Base-by-base conservation (phyloP, 2,797 vertebrate species). In the Falco novaeseelandiae region DNA sequence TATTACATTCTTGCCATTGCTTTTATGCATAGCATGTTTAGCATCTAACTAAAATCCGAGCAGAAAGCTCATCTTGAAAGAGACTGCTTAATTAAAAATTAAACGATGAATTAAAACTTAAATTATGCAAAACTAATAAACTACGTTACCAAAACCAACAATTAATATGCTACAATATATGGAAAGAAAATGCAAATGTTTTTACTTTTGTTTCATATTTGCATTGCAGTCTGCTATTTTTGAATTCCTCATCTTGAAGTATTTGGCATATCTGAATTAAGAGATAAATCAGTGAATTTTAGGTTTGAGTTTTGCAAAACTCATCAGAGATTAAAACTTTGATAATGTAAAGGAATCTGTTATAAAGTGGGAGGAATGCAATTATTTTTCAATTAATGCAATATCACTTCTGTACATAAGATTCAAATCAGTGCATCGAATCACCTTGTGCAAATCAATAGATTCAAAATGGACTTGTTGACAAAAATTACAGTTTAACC, bases 91-190 rank as follows among this genome's bases (percentile, higher is more conserved):
- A 98, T 98, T 98, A 98, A 98, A 98, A 98, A 98, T 98, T 98
- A 98, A 98, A 98, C 71, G 30, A 98, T 97, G 96, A 98, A 98
- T 98, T 98, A 98, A 98, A 98, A 98, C 97, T 97, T 98, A 98
- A 98, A 98, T 98, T 98, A 98, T 98, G 97, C 97, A 98, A 98
- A 98, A 98, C 97, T 98, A 98, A 98, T 98, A 98, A 98, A 96
- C 97, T 96, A 79, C 46, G 44, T 98, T 98, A 97, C 96, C 88
- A 97, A 98, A 97, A 96, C 94, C 88, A 97, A 97, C 97, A 98
- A 97, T 98, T 98, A 98, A 97, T 97, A 92, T 82, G 61, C 89
- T 97, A 85, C 87, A 95, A 63, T 97, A 95, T 96, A 97, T 92
- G 95, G 92, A 92, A 97, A 94, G 94, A 96, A 94, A 97, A 97